Evolutionary conservation across 2,797 vertebrate species (phyloP).

Genomic region (Parauchenoglanis ngamensis): DNA sequence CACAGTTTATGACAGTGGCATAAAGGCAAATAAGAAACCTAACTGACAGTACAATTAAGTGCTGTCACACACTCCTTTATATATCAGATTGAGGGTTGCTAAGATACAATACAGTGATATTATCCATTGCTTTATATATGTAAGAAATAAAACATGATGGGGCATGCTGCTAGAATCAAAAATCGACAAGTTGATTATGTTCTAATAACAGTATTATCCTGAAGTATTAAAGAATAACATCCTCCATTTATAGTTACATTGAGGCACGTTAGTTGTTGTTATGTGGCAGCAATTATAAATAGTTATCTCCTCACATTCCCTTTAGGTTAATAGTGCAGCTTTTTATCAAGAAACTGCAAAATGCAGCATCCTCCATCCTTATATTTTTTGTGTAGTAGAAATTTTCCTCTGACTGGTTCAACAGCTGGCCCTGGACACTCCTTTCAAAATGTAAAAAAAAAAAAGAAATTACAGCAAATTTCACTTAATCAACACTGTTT

Average conservation of each 20-base stretch:
- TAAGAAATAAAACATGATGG: background rate
- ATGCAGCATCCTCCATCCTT: background rate
- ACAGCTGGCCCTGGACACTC: background rate
- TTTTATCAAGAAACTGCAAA: background rate
- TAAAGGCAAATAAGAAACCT: conserved; percentile 27
- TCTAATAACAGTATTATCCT: background rate
- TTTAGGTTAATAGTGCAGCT: background rate
- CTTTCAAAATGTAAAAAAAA: background rate
- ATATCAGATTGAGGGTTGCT: conserved; percentile 14
- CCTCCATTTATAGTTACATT: no score
- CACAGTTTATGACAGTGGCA: background rate
- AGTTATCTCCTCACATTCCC: background rate
- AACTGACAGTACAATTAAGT: conserved; percentile 49
- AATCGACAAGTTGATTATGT: background rate
- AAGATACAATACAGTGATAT: background rate
- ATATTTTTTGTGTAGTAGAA: background rate
- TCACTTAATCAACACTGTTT: background rate
- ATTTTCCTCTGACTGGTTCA: background rate
- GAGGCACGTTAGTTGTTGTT: no score
- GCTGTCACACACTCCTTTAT: background rate
- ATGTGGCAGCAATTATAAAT: background rate
- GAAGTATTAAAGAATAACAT: background rate
- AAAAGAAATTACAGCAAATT: background rate
- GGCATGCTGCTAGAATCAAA: background rate
- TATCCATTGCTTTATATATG: background rate